Conservation (phyloP, 1,140 invertebrate species). For the Gyrodactylus salaris region DNA sequence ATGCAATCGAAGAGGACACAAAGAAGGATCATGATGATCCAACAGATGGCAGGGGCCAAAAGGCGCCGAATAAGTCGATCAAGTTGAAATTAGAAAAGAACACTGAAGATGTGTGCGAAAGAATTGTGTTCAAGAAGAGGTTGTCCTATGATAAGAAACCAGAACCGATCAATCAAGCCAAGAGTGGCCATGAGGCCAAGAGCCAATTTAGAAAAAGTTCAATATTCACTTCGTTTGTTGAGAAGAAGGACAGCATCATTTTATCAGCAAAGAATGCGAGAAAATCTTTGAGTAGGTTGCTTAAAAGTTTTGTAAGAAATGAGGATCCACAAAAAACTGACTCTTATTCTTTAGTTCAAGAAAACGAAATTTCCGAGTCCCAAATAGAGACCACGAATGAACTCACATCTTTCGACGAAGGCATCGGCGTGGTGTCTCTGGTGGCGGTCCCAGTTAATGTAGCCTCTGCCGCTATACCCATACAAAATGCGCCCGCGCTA, state of each 20-base stretch:
- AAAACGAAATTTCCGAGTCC: not conserved
- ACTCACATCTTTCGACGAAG: not conserved
- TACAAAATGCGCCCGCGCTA: not conserved
- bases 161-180: too few relatives aligned
- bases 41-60: not conserved
- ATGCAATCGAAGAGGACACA: not conserved
- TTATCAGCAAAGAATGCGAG: not conserved
- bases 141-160: too few relatives aligned
- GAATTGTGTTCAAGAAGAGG: too few relatives aligned
- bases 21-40: not conserved
- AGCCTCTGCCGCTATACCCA: not conserved
- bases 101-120: too few relatives aligned
- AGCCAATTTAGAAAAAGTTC: not conserved
- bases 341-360: not conserved
- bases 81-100: too few relatives aligned
- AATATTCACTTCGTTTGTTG: not conserved
- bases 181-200: too few relatives aligned
- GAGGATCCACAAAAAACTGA: not conserved
- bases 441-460: not conserved
- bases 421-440: not conserved
- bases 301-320: too few relatives aligned
- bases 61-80: too few relatives aligned
- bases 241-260: not conserved
- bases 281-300: not conserved
- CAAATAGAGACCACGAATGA: not conserved